A percentile compares a stretch with the other conserved stretches of the same genome.
Conservation (phyloP, 2,888 invertebrate species). For the Liopterus haemorrhoidalis region DNA sequence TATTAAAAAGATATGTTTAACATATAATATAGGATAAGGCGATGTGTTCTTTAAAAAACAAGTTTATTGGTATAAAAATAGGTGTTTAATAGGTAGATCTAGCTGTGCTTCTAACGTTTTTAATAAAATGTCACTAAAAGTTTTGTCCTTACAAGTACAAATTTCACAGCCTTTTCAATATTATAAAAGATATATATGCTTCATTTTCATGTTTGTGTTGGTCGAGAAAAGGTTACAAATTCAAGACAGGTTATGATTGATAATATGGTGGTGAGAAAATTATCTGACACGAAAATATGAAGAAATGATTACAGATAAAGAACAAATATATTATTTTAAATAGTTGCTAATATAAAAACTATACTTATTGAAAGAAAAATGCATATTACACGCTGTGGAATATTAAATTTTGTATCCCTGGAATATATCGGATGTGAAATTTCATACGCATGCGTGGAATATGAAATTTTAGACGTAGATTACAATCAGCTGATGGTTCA, state of each 20-base stretch:
- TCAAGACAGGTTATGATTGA: not conserved
- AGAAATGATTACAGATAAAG: not conserved
- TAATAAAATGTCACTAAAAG: conserved; percentile 14
- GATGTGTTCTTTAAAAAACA: conserved; percentile 43
- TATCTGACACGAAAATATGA: not conserved
- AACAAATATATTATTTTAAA: conserved; percentile 2
- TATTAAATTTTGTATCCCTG: too few species aligned
- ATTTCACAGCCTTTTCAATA: not conserved
- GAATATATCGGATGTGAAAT: too few species aligned
- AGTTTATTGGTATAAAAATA: conserved; percentile 43
- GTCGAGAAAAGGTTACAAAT: not conserved
- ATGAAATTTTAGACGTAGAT: too few species aligned
- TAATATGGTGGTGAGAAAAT: not conserved
- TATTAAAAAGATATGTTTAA: too few species aligned
- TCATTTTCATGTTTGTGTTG: not conserved
- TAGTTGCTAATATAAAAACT: not conserved
- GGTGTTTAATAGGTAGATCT: conserved; percentile 40
- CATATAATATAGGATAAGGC: conserved; percentile 38
- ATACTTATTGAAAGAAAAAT: too few species aligned
- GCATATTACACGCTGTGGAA: too few species aligned
- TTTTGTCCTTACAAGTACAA: conserved; percentile 23
- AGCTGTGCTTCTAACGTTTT: conserved; percentile 18
- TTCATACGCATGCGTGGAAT: too few species aligned
- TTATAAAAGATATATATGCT: not conserved
- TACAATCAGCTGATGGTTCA: too few species aligned